Evolutionary conservation across 2,113 vertebrate genomes (phyloP).

Genomic region (Forbesichthys agassizii): DNA sequence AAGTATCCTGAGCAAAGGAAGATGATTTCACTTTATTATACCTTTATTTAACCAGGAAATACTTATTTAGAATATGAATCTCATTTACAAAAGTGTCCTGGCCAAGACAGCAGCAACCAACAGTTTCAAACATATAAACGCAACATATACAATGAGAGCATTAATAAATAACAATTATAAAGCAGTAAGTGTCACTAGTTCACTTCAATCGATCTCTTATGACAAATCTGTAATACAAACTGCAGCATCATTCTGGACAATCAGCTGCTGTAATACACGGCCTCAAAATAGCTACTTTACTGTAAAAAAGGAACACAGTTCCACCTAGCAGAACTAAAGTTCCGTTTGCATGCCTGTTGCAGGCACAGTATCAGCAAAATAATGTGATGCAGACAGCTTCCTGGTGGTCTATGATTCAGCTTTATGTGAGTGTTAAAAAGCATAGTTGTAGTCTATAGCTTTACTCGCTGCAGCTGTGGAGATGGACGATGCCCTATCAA

Average conservation of each 20-base stretch:
- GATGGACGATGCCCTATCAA: conserved; percentile 79
- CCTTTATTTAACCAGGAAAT: too few species aligned
- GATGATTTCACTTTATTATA: conserved; percentile 8
- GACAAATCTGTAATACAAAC: not conserved
- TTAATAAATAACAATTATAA: too few species aligned
- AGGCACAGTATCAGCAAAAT: not conserved
- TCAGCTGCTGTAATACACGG: conserved; percentile 6
- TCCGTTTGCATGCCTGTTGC: not conserved
- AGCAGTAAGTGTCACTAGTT: too few species aligned
- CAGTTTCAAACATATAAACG: too few species aligned
- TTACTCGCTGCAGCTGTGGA: conserved; percentile 63
- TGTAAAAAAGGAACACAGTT: not conserved
- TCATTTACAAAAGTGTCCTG: too few species aligned
- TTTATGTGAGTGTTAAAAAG: too few species aligned
- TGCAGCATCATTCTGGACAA: conserved; percentile 7
- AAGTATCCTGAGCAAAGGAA: not conserved
- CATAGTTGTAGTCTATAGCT: not conserved
- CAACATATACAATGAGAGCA: too few species aligned
- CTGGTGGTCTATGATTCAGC: too few species aligned
- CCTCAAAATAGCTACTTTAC: not conserved
- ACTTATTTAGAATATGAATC: too few species aligned
- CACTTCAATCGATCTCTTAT: not conserved
- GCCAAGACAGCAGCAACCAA: too few species aligned
- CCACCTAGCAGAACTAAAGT: not conserved
- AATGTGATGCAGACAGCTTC: too few species aligned